phyloP scores from a whole-genome alignment of 1,140 invertebrate species.

The Sipha flava region DNA sequence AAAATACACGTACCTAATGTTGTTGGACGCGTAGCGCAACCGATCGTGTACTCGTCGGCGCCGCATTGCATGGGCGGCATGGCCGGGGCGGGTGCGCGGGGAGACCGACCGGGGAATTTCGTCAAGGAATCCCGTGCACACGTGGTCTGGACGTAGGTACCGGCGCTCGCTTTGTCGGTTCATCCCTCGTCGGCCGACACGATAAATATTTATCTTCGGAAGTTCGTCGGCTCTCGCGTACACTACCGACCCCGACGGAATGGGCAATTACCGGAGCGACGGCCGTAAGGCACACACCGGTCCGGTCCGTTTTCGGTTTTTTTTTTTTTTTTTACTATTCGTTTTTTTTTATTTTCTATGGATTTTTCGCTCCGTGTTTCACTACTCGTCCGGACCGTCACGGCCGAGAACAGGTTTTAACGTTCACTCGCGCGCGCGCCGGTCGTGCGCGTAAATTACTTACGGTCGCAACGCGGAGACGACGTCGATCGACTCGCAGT shows the following conservation, averaged over 20 bases:
- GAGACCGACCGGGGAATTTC: not conserved
- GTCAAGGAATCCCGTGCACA: not conserved
- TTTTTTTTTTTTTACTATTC: not conserved
- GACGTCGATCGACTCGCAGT: not conserved
- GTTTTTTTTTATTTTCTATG: not conserved
- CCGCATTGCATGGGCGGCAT: too few species aligned
- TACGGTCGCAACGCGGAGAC: not conserved
- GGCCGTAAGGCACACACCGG: not conserved
- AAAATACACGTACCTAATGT: too few species aligned
- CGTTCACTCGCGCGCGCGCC: not conserved
- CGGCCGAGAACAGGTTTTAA: not conserved
- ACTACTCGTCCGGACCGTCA: not conserved
- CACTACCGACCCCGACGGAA: not conserved
- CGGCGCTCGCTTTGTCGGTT: not conserved
- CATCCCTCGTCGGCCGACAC: not conserved
- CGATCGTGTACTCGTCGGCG: too few species aligned
- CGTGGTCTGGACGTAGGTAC: too few species aligned
- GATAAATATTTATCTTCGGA: slow-evolving; percentile 5
- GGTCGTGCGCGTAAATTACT: not conserved
- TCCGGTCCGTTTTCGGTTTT: not conserved
- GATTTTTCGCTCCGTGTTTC: too few species aligned
- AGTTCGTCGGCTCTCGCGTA: not conserved
- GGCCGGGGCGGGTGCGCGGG: not conserved
- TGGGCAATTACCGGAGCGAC: not conserved
- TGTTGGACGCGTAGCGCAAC: too few species aligned